phyloP scores from a whole-genome alignment of 1,140 invertebrate genomes.

The Chrysopa pallens region DNA sequence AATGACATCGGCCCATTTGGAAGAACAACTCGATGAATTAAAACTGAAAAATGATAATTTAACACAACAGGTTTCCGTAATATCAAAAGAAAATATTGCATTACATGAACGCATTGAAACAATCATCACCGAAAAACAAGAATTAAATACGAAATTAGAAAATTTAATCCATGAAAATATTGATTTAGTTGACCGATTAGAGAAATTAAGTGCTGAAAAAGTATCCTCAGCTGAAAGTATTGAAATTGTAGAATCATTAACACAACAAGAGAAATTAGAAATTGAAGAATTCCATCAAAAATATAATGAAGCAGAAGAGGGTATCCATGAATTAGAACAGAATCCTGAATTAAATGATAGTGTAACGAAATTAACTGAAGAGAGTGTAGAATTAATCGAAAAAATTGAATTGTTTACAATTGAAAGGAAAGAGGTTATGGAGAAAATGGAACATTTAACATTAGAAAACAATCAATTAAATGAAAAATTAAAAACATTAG shows the following conservation, averaged over 20 bases:
- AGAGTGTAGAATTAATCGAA: constrained; percentile 37
- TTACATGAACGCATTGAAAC: constrained; percentile 29
- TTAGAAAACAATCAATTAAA: constrained; percentile 35
- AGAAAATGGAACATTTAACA: constrained; percentile 42
- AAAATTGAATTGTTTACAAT: constrained; percentile 45
- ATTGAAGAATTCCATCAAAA: constrained; percentile 31
- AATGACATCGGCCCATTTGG: constrained; percentile 48
- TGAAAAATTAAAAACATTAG: constrained; percentile 30
- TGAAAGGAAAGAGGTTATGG: constrained; percentile 44
- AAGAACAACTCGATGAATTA: constrained; percentile 41
- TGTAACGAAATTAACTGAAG: constrained; percentile 29
- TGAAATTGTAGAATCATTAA: constrained; percentile 45
- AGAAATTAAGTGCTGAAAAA: constrained; percentile 44
- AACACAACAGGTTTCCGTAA: constrained; percentile 26
- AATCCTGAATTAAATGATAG: constrained; percentile 26
- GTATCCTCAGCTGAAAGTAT: constrained; percentile 47
- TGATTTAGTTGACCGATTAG: constrained; percentile 41
- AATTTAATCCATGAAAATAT: constrained; percentile 45
- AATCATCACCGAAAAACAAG: constrained; percentile 34
- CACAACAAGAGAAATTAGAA: constrained; percentile 38
- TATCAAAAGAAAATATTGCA: constrained; percentile 32
- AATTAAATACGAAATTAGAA: constrained; percentile 34
- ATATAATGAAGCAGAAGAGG: constrained; percentile 8
- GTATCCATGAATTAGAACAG: constrained; percentile 7
- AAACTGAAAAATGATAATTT: constrained; percentile 29